These are phyloP conservation scores for Leptogaster cylindrica DNA, from an alignment of 2,888 invertebrate species.

Conservation along the genomic window DNA sequence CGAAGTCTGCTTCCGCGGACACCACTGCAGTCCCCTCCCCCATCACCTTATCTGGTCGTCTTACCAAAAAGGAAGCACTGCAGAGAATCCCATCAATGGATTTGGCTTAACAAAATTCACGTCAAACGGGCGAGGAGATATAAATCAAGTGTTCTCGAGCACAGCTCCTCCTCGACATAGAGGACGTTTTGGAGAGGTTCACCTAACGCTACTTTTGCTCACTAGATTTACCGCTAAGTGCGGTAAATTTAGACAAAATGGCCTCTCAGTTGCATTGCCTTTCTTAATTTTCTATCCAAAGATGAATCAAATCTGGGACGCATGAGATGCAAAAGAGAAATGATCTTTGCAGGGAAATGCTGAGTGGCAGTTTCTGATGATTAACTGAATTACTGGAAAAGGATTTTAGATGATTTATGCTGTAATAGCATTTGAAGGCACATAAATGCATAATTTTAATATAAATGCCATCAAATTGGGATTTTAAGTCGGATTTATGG, in stretches of 20 bases:
- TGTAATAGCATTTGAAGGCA: no score
- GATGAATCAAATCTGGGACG: not conserved
- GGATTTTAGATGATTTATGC: no score
- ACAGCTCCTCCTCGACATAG: no score
- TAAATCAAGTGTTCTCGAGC: conserved; percentile 13
- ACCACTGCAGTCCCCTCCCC: not conserved
- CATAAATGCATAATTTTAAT: no score
- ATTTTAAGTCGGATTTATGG: no score
- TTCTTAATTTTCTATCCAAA: conserved; percentile 9
- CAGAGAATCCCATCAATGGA: no score
- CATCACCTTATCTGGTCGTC: no score
- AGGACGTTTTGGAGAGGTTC: conserved; percentile 25
- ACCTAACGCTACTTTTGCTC: not conserved
- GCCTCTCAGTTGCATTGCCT: conserved; percentile 4
- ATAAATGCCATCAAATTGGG: no score
- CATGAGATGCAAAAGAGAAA: not conserved
- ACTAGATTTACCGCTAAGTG: conserved; percentile 17
- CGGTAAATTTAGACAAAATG: conserved; percentile 3
- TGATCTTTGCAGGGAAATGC: no score
- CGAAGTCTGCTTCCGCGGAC: not conserved
- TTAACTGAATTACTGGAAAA: no score
- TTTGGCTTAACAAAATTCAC: conserved; percentile 2
- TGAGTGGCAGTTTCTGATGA: no score
- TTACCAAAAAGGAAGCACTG: no score
- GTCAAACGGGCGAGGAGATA: not conserved